Evolutionary conservation across 2,888 invertebrate species (phyloP), one percentile per base, ranked within the genome.

Genomic region (Acanthococcus lagerstroemiae): DNA sequence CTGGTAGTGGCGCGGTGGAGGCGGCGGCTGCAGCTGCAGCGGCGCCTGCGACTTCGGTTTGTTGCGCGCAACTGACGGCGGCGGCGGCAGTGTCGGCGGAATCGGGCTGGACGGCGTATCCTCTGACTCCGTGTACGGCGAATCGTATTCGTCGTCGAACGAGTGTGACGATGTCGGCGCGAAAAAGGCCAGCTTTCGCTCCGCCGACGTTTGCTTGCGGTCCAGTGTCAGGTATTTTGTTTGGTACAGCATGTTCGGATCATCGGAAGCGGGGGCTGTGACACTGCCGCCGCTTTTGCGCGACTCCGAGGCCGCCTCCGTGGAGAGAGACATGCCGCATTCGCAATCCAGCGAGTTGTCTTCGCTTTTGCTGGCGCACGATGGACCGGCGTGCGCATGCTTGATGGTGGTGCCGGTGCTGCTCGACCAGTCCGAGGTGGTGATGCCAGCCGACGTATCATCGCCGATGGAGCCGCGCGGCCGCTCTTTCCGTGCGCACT

Each of bases 391-490:
- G 61, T 70, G 70, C 17, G 69, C 69, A 78, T 73, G 90, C 74
- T 89, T 86, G 1, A 86, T 83, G 1, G 90, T 90, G 0, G 90
- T 90, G 71, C 88, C 90, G 0, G 89, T 90, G 60, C 89, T 90
- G 44, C 89, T 90, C 0, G 90, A 90, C 89, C 90, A 90, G 73
- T 91, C 90, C 2, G 90, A 90, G 72, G 89, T 85, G 73, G 90
- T 90, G 27, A 90, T 77, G 19, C 90, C 90, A 74, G 90, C 85
- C 0, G 90, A 90, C 0, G 90, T 90, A 72, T 90, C 90, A 76
- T 90, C 90, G 5, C 90, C 89, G 86, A 72, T 88, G 86, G 71
- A 89, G 87, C 68, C 57, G 7, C 70, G 68, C 6, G 69, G 60
- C 6, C 52, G 52, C 24, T 52, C 52, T 22, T 52, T 52, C 15